Evolutionary conservation across 1,140 invertebrate genomes (phyloP), one percentile per base, ranked within the genome.

Genomic region (Zaprionus inermis): DNA sequence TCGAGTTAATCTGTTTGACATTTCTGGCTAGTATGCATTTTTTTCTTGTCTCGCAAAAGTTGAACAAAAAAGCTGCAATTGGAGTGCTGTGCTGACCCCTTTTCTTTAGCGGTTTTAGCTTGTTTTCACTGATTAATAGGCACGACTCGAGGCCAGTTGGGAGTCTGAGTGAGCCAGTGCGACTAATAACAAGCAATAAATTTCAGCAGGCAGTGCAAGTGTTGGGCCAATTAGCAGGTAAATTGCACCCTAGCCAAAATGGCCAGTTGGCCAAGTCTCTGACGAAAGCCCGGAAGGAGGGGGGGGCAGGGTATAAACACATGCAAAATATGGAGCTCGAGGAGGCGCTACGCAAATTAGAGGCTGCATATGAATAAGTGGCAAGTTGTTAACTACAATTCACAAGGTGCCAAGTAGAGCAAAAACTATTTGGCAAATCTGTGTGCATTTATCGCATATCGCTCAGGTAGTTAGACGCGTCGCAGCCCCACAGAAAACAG

Each of bases 101-200:
- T 72, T 72, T n/a, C n/a, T n/a, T n/a, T 64, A 82, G 82, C 78
- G 30, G 63, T 82, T 49, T 49, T 49, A 18, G 16, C 44, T 49
- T 22, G 10, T 10, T 18, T 49, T 22, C 68, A 32, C 79, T 86
- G 84, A 86, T 86, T 86, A 86, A 86, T 86, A 66, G 79, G 61
- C 75, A 72, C 75, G 61, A 79, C 82, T 76, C 81, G 68, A 66
- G 65, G n/a, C 10, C 14, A 64, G 74, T 59, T 46, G 51, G 38
- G n/a, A 44, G 38, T 20, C 14, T 44, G 44, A 28, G 3, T 28
- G 24, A 2, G 24, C 24, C 24, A 28, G 69, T 34, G 24, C 66
- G 67, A 76, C 77, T 85, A 85, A 85, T 85, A 85, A 78, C 76
- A 68, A 46, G 44, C 83, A 72, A 88, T 82, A 88, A 82, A 88